Conservation (phyloP, 2,113 vertebrate species). For the Periophthalmodon schlosseri region DNA sequence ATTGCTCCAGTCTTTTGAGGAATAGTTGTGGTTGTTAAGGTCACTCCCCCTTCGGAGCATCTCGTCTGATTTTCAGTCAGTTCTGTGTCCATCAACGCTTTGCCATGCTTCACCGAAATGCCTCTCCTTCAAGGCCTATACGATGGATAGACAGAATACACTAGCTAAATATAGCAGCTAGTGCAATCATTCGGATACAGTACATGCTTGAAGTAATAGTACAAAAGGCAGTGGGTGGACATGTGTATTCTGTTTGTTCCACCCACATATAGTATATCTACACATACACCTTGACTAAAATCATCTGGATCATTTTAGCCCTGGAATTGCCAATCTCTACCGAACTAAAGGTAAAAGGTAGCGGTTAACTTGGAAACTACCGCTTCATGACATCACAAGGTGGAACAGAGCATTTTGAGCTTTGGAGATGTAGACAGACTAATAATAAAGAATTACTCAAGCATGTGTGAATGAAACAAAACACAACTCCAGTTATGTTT, state of each 20-base stretch:
- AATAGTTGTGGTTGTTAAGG: conserved; percentile 1
- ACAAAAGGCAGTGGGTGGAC: background rate
- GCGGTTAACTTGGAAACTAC: no score
- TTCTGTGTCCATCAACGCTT: conserved; percentile 17
- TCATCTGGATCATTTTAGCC: no score
- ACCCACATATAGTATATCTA: background rate
- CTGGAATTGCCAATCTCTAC: no score
- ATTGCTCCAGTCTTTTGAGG: background rate
- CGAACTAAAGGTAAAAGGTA: no score
- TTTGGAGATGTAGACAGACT: no score
- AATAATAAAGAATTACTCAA: no score
- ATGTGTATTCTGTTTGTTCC: background rate
- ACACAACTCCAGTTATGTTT: no score
- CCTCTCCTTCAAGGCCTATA: conserved; percentile 49
- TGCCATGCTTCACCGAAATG: conserved; percentile 32
- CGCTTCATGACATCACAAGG: no score
- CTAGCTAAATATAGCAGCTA: conserved; percentile 22
- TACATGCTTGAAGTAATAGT: background rate
- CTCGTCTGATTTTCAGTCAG: conserved; percentile 16
- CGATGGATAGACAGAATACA: conserved; percentile 58
- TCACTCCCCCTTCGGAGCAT: background rate
- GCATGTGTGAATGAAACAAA: no score
- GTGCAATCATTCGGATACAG: conserved; percentile 13
- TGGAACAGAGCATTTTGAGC: no score
- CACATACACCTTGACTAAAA: no score